Conservation (phyloP, 2,797 vertebrate genomes). For the Eospalax fontanierii region DNA sequence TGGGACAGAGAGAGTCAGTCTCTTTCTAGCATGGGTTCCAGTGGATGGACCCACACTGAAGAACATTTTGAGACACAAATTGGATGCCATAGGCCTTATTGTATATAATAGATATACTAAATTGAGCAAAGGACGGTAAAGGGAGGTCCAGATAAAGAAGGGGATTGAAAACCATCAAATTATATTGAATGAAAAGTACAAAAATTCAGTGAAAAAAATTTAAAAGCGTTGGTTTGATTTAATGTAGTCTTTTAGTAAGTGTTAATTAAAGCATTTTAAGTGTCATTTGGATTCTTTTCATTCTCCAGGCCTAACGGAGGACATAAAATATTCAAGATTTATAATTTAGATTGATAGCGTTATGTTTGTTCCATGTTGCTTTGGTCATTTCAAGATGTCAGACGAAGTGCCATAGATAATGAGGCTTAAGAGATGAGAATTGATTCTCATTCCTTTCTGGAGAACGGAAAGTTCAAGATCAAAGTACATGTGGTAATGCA, state of each 20-base stretch:
- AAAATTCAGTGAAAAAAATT: no score
- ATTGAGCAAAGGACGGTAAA: no score
- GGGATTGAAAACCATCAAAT: no score
- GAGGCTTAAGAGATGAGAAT: background rate
- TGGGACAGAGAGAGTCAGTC: no score
- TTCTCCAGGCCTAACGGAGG: background rate
- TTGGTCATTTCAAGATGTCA: background rate
- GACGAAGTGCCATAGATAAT: background rate
- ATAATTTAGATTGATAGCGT: background rate
- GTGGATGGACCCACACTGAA: no score
- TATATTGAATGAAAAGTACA: no score
- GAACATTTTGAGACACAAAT: no score
- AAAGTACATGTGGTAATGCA: background rate
- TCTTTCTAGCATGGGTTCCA: no score
- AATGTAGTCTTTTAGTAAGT: constrained; percentile 45
- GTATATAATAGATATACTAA: no score
- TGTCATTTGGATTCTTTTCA: background rate
- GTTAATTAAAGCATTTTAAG: constrained; percentile 25
- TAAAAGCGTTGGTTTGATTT: background rate
- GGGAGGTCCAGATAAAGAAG: no score
- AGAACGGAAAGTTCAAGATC: background rate
- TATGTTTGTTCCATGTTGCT: background rate
- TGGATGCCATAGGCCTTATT: no score
- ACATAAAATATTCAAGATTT: constrained; percentile 50
- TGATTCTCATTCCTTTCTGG: background rate